phyloP scores from a whole-genome alignment of 2,888 invertebrate species.

The Tinea pellionella region DNA sequence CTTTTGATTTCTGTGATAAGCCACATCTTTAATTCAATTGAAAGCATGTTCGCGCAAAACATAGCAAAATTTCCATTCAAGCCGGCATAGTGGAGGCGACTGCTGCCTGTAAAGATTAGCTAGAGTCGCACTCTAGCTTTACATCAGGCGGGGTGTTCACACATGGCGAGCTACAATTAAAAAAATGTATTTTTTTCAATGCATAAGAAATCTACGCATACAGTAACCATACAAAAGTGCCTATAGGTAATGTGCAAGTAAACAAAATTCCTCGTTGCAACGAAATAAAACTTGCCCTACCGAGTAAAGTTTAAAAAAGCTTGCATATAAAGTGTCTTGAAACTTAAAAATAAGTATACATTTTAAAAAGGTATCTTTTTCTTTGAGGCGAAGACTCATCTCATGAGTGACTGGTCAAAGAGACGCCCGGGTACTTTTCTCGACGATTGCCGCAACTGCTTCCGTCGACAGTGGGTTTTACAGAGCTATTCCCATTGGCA shows the following conservation, averaged over 20 bases:
- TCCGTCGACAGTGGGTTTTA: constrained; percentile 27
- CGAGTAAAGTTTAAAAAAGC: neutral
- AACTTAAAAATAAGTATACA: constrained; percentile 10
- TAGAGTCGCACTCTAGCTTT: too few species aligned
- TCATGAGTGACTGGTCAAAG: constrained; percentile 48
- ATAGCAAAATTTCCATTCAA: too few species aligned
- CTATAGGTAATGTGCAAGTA: neutral
- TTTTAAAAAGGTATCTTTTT: constrained; percentile 8
- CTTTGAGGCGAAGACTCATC: constrained; percentile 10
- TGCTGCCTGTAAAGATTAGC: too few species aligned
- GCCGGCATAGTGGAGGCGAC: too few species aligned
- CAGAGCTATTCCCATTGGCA: neutral
- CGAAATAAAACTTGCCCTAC: neutral
- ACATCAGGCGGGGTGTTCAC: too few species aligned
- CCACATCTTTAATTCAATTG: too few species aligned
- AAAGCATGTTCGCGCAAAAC: too few species aligned
- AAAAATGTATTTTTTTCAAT: too few species aligned
- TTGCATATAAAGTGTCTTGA: constrained; percentile 7
- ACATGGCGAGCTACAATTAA: too few species aligned
- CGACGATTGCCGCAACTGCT: constrained; percentile 44
- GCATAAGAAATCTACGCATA: too few species aligned
- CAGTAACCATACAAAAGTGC: too few species aligned
- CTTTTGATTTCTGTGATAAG: too few species aligned
- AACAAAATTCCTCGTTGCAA: neutral
- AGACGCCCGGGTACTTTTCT: constrained; percentile 43